Conservation (phyloP, 2,888 invertebrate species). For the Anarsia innoxiella region DNA sequence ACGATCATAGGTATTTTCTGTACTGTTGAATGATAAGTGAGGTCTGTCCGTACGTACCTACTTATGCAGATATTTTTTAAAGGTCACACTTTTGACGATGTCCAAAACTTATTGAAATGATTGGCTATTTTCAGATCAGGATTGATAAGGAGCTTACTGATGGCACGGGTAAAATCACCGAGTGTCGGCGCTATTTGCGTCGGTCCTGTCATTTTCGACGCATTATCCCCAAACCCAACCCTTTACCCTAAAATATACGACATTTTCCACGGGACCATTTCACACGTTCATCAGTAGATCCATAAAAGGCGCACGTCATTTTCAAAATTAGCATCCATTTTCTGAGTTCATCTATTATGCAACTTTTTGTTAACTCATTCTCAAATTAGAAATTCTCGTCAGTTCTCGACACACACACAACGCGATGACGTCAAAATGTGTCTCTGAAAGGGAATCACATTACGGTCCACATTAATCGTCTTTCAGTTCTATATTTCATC, state of each 20-base stretch:
- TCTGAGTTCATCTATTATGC: slow-evolving; percentile 6
- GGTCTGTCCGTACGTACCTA: too few species aligned
- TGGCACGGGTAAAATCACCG: slow-evolving; percentile 30
- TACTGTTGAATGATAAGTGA: too few species aligned
- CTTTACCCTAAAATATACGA: slow-evolving; percentile 41
- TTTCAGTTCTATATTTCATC: too few species aligned
- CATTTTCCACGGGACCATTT: slow-evolving; percentile 36
- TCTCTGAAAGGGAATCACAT: too few species aligned
- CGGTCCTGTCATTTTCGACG: slow-evolving; percentile 33
- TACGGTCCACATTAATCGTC: too few species aligned
- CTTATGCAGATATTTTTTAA: too few species aligned
- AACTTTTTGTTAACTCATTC: slow-evolving; percentile 8
- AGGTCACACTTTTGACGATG: too few species aligned
- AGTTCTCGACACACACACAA: too few species aligned
- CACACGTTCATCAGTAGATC: slow-evolving; percentile 32
- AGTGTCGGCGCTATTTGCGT: slow-evolving; percentile 43
- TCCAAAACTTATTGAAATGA: not conserved
- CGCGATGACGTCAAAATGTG: too few species aligned
- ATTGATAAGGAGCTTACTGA: slow-evolving; percentile 22
- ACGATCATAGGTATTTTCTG: too few species aligned
- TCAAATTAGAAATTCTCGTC: not conserved
- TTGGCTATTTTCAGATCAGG: not conserved
- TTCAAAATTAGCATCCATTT: slow-evolving; percentile 16
- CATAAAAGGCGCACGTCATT: slow-evolving; percentile 21
- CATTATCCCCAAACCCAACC: slow-evolving; percentile 48